Percentiles rank a stretch among this genome's conserved stretches.
These are phyloP conservation scores for Agonopterix arenella DNA, from an alignment of 2,888 invertebrate genomes.

Conservation along the genomic window DNA sequence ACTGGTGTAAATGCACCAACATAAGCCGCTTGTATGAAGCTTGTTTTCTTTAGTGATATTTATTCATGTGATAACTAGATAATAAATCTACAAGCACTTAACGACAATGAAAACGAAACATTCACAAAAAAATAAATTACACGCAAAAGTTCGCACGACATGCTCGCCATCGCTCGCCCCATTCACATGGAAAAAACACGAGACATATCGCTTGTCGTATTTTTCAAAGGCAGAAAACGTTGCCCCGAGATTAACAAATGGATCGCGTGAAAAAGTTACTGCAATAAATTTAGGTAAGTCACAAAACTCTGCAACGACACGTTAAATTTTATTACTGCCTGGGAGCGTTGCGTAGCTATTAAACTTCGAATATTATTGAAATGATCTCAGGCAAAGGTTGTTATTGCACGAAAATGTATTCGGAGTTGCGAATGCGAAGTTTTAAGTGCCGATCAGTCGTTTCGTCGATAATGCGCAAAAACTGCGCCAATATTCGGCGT, in stretches of 20 bases:
- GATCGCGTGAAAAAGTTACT: constrained; percentile 57
- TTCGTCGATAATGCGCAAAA: constrained; percentile 28
- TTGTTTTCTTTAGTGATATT: too few relatives aligned
- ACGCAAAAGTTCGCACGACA: too few relatives aligned
- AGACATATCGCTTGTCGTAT: constrained; percentile 25
- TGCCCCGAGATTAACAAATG: constrained; percentile 53
- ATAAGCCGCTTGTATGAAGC: too few relatives aligned
- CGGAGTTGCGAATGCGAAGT: constrained; percentile 36
- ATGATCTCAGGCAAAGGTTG: constrained; percentile 60
- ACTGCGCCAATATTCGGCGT: constrained; percentile 8
- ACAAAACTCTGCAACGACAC: constrained; percentile 56
- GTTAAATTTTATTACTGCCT: constrained; percentile 66
- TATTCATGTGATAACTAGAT: too few relatives aligned
- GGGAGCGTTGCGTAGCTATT: constrained; percentile 44
- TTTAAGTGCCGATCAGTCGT: constrained; percentile 19
- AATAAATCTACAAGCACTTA: too few relatives aligned
- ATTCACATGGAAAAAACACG: constrained; percentile 2
- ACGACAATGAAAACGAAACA: too few relatives aligned
- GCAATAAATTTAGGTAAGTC: constrained; percentile 54
- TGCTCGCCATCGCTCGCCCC: too few relatives aligned
- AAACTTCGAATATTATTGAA: constrained; percentile 68
- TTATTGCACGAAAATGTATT: constrained; percentile 39
- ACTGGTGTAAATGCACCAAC: too few relatives aligned
- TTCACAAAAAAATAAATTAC: too few relatives aligned
- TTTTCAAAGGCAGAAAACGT: constrained; percentile 38